Conservation (phyloP, 2,113 vertebrate genomes). For the Ophiodon elongatus region DNA sequence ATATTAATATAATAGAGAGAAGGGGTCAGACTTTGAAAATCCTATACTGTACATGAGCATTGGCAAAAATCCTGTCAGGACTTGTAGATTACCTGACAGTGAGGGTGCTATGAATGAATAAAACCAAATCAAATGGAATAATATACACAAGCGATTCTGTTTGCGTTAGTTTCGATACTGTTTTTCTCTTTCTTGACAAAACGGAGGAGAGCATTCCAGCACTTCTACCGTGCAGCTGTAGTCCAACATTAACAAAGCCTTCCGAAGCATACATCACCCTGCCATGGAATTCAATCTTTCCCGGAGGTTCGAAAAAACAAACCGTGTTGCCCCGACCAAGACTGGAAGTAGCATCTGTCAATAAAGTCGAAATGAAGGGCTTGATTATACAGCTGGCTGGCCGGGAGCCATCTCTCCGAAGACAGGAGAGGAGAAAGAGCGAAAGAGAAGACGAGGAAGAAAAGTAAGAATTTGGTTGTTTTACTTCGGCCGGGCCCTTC, state of each 20-base stretch:
- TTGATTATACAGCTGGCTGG: constrained; percentile 85
- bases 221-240: constrained; percentile 59
- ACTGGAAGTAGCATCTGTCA: constrained; percentile 84
- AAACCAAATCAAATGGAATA: neutral
- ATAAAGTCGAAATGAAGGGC: constrained; percentile 82
- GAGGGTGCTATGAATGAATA: neutral
- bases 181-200: constrained; percentile 52
- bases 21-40: neutral
- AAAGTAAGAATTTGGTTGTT: constrained; percentile 80
- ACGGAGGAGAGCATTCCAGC: constrained; percentile 45
- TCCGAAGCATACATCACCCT: constrained; percentile 68
- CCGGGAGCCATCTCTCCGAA: constrained; percentile 71
- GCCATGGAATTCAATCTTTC: constrained; percentile 74
- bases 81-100: neutral
- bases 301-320: constrained; percentile 76
- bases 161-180: constrained; percentile 30
- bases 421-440: constrained; percentile 61
- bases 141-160: neutral
- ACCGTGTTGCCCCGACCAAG: constrained; percentile 67
- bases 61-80: neutral
- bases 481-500: constrained; percentile 75
- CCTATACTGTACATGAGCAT: neutral
- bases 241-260: constrained; percentile 78
- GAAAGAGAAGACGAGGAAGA: constrained; percentile 44
- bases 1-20: neutral